Conservation (phyloP, 2,113 vertebrate species). For the Clarias macrocephalus region DNA sequence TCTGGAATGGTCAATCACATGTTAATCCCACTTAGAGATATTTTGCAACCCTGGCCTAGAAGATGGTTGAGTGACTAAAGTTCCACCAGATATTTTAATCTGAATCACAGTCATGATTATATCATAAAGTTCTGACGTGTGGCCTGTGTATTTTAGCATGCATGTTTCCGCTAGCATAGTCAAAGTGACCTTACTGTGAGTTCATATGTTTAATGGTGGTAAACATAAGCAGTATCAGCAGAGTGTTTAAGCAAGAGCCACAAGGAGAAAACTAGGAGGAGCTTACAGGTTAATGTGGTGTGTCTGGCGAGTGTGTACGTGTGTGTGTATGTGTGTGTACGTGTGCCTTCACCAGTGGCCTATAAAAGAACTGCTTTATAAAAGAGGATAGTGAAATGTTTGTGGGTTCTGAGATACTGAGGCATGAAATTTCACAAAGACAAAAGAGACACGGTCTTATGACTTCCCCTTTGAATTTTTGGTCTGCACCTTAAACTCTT, state of each 20-base stretch:
- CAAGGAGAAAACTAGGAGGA: conserved; percentile 38
- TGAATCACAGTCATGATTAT: not conserved
- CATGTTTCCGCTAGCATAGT: not conserved
- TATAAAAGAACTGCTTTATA: not conserved
- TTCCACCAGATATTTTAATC: not conserved
- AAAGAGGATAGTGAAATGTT: not conserved
- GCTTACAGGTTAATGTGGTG: conserved; percentile 16
- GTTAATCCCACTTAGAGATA: not conserved
- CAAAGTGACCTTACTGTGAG: conserved; percentile 36
- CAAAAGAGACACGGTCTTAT: not conserved
- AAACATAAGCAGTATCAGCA: conserved; percentile 31
- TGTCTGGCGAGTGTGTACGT: conserved; percentile 3
- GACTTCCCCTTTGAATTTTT: not conserved
- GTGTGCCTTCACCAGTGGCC: not conserved
- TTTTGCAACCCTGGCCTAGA: not conserved
- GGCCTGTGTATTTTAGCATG: not conserved
- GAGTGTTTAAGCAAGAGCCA: conserved; percentile 18
- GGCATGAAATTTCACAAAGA: not conserved
- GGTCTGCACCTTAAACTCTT: not conserved
- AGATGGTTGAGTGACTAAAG: not conserved
- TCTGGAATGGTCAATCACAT: not conserved
- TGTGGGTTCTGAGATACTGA: not conserved
- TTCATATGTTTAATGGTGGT: conserved; percentile 26
- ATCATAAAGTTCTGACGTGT: not conserved
- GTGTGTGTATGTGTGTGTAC: not conserved